Conservation (phyloP, 1,140 invertebrate genomes). For the Anthonomus grandis region DNA sequence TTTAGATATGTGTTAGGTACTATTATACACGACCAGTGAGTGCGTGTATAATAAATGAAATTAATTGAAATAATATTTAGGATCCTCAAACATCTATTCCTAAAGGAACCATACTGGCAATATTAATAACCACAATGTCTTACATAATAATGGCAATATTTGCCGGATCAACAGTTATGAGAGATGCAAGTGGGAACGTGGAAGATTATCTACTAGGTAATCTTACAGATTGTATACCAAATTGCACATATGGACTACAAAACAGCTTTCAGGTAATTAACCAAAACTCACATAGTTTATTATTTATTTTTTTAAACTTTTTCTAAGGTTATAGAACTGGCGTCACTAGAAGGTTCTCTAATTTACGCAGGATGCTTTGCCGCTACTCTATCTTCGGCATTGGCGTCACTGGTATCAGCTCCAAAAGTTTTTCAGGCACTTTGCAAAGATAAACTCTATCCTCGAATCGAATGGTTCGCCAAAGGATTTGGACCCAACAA, state of each 20-base stretch:
- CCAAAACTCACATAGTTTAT: not conserved
- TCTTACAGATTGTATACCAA: conserved; percentile 32
- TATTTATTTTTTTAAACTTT: conserved; percentile 15
- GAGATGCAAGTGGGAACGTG: conserved; percentile 73
- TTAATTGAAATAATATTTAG: too few relatives aligned
- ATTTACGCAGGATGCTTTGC: conserved; percentile 97
- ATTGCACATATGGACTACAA: conserved; percentile 68
- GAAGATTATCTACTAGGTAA: conserved; percentile 47
- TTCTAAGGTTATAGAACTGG: conserved; percentile 83
- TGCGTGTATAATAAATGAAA: too few relatives aligned
- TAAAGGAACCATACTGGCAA: conserved; percentile 86
- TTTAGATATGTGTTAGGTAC: too few relatives aligned
- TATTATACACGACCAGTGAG: too few relatives aligned
- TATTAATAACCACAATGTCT: conserved; percentile 76
- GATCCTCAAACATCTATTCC: conserved; percentile 89
- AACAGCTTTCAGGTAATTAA: conserved; percentile 72
- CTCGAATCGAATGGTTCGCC: conserved; percentile 87
- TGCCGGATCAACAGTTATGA: conserved; percentile 66
- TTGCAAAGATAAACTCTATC: conserved; percentile 94
- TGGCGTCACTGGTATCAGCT: conserved; percentile 93
- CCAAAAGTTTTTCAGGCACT: conserved; percentile 90
- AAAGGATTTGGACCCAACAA: conserved; percentile 88
- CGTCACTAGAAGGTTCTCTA: conserved; percentile 84
- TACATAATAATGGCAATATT: conserved; percentile 82
- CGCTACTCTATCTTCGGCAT: conserved; percentile 91